Base-by-base conservation (phyloP, 2,113 vertebrate species). In the Gambusia affinis region DNA sequence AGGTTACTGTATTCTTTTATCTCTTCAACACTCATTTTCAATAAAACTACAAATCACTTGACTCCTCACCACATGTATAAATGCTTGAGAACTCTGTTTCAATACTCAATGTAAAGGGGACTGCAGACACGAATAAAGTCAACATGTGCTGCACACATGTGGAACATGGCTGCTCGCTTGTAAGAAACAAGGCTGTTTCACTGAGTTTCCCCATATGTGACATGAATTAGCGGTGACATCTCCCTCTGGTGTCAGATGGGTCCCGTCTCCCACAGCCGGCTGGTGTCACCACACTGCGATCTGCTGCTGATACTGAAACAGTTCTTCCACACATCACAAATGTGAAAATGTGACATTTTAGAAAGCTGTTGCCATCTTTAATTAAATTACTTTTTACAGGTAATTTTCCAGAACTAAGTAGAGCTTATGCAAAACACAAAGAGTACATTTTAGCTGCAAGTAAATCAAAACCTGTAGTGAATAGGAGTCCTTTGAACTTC, bases 241-340 rank as follows among this genome's bases (percentile, higher is more conserved):
- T 87, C 85, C 80, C 77, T 75, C 70, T 73, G 76, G 75, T 85
- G 85, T 84, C 79, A 62, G 74, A 79, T 82, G 69, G 76, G 78
- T 73, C 82, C 68, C 68, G 19, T 84, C 80, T 81, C 66, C 75
- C 77, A 85, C 90, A 90, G 88, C 87, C 87, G 86, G 79, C 85
- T 88, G 31, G 72, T 81, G 76, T 76, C 85, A 74, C 60, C 37
- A 35, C 63, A 27, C 69, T 68, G 67, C 54, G 44, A 70, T 51
- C 68, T 64, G 22, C 0, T 22, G 47, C 61, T 22, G 61, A 39
- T 70, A 68, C 66, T 65, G 67, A 67, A 54, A 70, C 14, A 61
- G 37, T 72, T 67, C 27, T 68, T 69, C 30, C 57, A 24, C 19
- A 51, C 22, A 27, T 24, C 15, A 11, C 22, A 35, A 64, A 60